A percentile compares a stretch with the other conserved stretches of the same genome.
These are phyloP conservation scores for Carapus acus DNA, from an alignment of 2,797 vertebrate genomes.

Conservation along the genomic window DNA sequence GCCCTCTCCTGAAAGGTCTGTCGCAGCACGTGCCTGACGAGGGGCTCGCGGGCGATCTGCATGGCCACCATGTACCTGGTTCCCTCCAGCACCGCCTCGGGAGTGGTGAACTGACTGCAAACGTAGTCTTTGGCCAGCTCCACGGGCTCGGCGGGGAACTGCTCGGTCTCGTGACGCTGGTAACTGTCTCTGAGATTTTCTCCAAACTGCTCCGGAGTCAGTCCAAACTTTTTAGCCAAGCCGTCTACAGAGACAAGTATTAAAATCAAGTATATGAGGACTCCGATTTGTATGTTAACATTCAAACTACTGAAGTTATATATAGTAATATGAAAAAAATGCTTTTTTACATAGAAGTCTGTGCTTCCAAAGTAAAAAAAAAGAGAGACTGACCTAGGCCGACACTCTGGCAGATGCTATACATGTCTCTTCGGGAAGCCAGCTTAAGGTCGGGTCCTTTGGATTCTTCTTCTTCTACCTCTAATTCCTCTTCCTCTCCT, in stretches of 20 bases:
- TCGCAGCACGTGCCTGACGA: constrained; percentile 93
- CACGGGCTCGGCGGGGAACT: constrained; percentile 95
- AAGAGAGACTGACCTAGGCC: constrained; percentile 81
- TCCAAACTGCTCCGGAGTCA: constrained; percentile 97
- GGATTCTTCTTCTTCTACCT: constrained; percentile 83
- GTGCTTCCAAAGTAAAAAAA: neutral
- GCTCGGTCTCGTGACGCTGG: constrained; percentile 96
- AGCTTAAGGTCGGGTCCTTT: constrained; percentile 96
- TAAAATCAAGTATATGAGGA: neutral
- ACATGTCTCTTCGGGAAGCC: constrained; percentile 97
- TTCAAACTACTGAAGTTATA: too few relatives aligned
- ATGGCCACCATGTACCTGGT: constrained; percentile 98
- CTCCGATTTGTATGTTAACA: too few relatives aligned
- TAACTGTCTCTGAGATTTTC: constrained; percentile 98
- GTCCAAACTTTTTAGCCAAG: constrained; percentile 95
- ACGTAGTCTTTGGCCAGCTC: constrained; percentile 98
- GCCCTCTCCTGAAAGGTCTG: constrained; percentile 98
- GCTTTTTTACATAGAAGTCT: neutral
- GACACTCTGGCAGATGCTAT: constrained; percentile 93
- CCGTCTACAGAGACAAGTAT: constrained; percentile 72
- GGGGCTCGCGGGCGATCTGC: constrained; percentile 94
- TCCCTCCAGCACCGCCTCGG: constrained; percentile 92
- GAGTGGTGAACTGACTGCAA: constrained; percentile 91
- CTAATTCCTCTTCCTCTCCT: constrained; percentile 78
- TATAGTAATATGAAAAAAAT: too few relatives aligned